Evolutionary conservation across 2,888 invertebrate species (phyloP).

Genomic region (Agrotis exclamationis): DNA sequence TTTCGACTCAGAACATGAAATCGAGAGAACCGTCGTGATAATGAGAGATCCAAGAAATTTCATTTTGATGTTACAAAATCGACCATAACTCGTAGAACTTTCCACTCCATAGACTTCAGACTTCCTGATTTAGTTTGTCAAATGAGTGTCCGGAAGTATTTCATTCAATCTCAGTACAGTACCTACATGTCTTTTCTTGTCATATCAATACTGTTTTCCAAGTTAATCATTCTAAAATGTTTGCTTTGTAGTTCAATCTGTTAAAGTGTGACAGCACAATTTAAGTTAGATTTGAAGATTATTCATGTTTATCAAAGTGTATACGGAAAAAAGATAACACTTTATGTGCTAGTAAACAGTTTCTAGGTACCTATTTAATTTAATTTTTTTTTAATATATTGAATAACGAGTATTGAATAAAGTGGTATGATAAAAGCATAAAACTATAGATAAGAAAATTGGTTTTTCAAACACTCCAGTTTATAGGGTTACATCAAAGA

Average conservation of each 20-base stretch:
- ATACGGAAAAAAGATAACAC: too few species aligned
- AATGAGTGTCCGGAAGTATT: background rate
- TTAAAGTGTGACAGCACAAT: too few species aligned
- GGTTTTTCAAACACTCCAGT: too few species aligned
- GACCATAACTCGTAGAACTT: background rate
- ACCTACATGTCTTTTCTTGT: too few species aligned
- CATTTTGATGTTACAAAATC: slow-evolving; percentile 25
- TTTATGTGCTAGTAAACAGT: too few species aligned
- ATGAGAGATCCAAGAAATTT: background rate
- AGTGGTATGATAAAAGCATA: too few species aligned
- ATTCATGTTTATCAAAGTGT: too few species aligned
- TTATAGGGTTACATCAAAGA: background rate
- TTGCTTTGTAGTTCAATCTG: slow-evolving; percentile 17
- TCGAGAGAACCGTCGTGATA: background rate
- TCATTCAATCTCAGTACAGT: background rate
- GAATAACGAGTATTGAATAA: too few species aligned
- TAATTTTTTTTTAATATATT: too few species aligned
- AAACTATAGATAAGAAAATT: too few species aligned
- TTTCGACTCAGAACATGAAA: slow-evolving; percentile 8
- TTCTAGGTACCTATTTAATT: too few species aligned
- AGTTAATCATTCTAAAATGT: slow-evolving; percentile 32
- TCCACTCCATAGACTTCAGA: slow-evolving; percentile 1
- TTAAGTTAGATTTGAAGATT: too few species aligned
- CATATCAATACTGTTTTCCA: background rate
- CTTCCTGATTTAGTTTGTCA: background rate